Percentiles rank a stretch among this genome's conserved stretches.
Conservation (phyloP, 2,888 invertebrate genomes). For the Diplazon laetatorius region DNA sequence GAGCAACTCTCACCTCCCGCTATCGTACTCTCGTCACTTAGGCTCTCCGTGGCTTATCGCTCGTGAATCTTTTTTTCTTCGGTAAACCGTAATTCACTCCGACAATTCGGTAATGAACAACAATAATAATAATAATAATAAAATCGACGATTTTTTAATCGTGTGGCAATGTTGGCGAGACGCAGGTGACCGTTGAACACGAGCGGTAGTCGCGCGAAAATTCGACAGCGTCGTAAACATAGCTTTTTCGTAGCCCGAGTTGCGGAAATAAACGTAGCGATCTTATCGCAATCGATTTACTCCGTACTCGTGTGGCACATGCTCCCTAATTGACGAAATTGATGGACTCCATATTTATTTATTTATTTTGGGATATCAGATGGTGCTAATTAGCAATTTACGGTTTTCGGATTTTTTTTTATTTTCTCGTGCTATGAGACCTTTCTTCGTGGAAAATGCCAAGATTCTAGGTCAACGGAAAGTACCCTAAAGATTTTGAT, state of each 20-base stretch:
- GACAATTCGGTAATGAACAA: too few species aligned
- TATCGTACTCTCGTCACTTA: slow-evolving; percentile 24
- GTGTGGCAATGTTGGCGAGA: slow-evolving; percentile 9
- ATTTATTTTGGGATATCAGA: not conserved
- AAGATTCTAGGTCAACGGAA: too few species aligned
- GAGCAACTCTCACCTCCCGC: slow-evolving; percentile 6
- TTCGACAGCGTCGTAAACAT: slow-evolving; percentile 43
- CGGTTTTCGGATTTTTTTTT: too few species aligned
- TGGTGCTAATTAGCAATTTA: not conserved
- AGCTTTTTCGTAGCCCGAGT: slow-evolving; percentile 15
- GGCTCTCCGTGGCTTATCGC: slow-evolving; percentile 28
- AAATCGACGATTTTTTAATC: slow-evolving; percentile 31
- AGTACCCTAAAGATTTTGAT: too few species aligned
- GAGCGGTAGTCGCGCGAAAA: slow-evolving; percentile 28
- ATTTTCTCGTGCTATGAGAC: too few species aligned
- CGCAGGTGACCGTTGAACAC: slow-evolving; percentile 7
- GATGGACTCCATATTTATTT: not conserved
- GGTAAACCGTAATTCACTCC: slow-evolving; percentile 38
- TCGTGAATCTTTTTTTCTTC: slow-evolving; percentile 21
- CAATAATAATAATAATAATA: not conserved
- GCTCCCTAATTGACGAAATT: slow-evolving; percentile 22
- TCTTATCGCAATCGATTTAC: slow-evolving; percentile 39
- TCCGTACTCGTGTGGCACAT: not conserved
- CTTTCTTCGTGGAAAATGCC: too few species aligned
- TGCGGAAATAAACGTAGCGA: slow-evolving; percentile 6